Evolutionary conservation across 92 coral and sea anemone genomes (phyloP).

Genomic region (Actinernus sp.): DNA sequence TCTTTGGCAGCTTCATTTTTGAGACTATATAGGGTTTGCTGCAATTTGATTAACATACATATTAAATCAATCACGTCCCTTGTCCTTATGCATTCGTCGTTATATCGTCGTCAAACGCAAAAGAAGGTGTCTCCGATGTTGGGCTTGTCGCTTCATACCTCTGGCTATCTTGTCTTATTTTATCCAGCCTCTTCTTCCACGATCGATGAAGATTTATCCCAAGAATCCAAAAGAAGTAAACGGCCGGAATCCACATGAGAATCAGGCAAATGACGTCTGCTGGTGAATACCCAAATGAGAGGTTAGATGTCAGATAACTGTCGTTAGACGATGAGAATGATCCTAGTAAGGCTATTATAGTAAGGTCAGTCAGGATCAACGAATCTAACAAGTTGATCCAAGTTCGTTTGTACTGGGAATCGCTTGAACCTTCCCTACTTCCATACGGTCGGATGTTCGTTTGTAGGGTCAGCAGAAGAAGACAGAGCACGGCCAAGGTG

Average conservation of each 20-base stretch:
- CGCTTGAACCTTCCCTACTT: not conserved
- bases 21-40: too few species aligned
- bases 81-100: too few species aligned
- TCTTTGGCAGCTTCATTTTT: too few species aligned
- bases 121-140: not conserved
- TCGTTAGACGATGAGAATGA: constrained; percentile 41
- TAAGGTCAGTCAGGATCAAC: constrained; percentile 36
- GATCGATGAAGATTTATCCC: constrained; percentile 2
- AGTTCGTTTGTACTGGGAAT: not conserved
- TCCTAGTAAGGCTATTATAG: constrained; percentile 42
- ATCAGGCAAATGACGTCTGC: constrained; percentile 24
- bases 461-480: constrained; percentile 33
- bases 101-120: not conserved
- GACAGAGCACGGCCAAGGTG: constrained; percentile 24
- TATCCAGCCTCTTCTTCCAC: constrained; percentile 6
- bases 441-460: constrained; percentile 58
- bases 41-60: too few species aligned
- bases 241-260: constrained; percentile 60
- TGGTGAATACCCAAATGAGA: constrained; percentile 14
- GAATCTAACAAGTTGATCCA: constrained; percentile 45
- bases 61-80: too few species aligned
- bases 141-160: not conserved
- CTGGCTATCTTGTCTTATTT: not conserved
- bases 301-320: constrained; percentile 12
- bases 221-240: constrained; percentile 32